Percentiles rank a stretch among this genome's conserved stretches.
Conservation (phyloP, 2,797 vertebrate species). For the Yasuhikotakia modesta region DNA sequence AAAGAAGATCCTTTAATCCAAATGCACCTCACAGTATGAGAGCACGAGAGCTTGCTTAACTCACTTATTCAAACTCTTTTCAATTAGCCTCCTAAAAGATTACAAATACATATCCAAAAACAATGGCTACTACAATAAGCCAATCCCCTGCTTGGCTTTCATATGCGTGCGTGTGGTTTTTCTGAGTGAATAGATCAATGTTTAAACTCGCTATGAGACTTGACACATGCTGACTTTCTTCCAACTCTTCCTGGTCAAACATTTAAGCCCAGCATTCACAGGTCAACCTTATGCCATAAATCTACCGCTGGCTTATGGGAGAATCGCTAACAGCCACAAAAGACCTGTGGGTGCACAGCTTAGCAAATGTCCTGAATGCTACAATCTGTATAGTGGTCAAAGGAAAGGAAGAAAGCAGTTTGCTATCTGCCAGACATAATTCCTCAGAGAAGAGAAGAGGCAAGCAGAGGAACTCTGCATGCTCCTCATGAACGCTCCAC, state of each 20-base stretch:
- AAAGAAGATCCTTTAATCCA: constrained; percentile 59
- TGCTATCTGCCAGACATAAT: constrained; percentile 64
- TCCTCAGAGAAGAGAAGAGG: constrained; percentile 67
- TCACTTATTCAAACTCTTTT: constrained; percentile 60
- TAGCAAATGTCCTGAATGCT: constrained; percentile 70
- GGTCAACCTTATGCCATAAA: constrained; percentile 76
- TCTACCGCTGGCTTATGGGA: constrained; percentile 72
- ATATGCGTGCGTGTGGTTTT: constrained; percentile 42
- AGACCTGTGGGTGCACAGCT: constrained; percentile 69
- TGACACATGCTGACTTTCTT: constrained; percentile 51
- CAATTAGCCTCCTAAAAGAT: constrained; percentile 74
- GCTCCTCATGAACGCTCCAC: constrained; percentile 93
- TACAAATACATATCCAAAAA: constrained; percentile 66
- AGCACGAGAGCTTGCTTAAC: constrained; percentile 62
- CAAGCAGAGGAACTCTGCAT: constrained; percentile 84
- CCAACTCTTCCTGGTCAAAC: constrained; percentile 59
- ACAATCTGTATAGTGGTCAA: constrained; percentile 60
- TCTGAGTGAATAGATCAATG: constrained; percentile 42
- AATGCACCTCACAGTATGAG: constrained; percentile 55
- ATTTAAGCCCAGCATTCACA: constrained; percentile 74
- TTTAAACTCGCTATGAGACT: constrained; percentile 35
- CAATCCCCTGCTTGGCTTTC: constrained; percentile 25
- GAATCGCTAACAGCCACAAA: constrained; percentile 72
- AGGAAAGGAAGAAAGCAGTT: constrained; percentile 58
- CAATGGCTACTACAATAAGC: constrained; percentile 45